Base-by-base conservation (phyloP, 1,140 invertebrate species). In the Calliopsis andreniformis region DNA sequence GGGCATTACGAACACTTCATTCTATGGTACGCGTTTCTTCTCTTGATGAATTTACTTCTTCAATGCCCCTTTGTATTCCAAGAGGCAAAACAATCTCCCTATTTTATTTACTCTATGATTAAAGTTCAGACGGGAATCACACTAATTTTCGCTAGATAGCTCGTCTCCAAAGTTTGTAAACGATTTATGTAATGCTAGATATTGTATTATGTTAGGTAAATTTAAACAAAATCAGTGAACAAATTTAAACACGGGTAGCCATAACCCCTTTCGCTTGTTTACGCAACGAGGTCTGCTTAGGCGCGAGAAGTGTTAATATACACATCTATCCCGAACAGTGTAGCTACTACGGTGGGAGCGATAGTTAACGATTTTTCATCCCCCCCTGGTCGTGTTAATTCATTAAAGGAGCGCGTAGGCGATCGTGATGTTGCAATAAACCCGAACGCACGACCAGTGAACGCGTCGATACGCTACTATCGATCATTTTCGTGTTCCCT, bases 341-440 rank as follows among this genome's bases (percentile, higher is more conserved):
- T 61, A 51, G 20, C 25, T 39, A 56, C 35, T 20, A 35, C 55
- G 42, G 39, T 18, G n/a, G n/a, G n/a, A 75, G 30, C 63, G 51
- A 67, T 75, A 51, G 7, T 67, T 75, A 75, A 75, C 63, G 62
- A 67, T 75, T 75, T 75, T 73, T 75, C 42, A 35, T 16, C 55
- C 18, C 42, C 12, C 55, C 25, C 64, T 55, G 12, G 35, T 39
- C 10, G 20, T 56, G 42, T 75, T 56, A 67, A 75, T 75, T 75
- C 71, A 67, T 75, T 75, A 75, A 56, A 75, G 71, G 42, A 66
- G 55, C 51, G 49, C 12, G 61, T 64, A 43, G 35, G n/a, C 39
- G 49, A 12, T 8, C 4, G 16, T n/a, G 71, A 58, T 47, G 62
- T 73, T 45, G 71, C 39, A 55, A 66, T 39, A 45, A 75, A 51